phyloP scores from a whole-genome alignment of 2,797 vertebrate species.

The Paedocypris micromegethes region DNA sequence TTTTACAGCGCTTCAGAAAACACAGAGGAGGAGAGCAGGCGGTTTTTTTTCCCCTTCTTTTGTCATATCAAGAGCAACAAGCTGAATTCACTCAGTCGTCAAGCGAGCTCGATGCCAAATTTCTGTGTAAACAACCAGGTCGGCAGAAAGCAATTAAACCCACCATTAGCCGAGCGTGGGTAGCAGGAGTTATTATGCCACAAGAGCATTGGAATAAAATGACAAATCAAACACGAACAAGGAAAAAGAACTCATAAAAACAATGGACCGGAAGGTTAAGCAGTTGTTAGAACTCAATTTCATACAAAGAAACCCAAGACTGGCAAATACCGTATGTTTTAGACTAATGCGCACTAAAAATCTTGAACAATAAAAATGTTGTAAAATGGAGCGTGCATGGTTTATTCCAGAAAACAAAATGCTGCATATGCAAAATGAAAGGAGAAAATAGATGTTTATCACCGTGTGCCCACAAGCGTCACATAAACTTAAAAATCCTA shows the following conservation, averaged over 20 bases:
- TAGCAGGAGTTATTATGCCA: conserved; percentile 16
- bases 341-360: too few species aligned
- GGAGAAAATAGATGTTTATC: too few species aligned
- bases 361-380: too few species aligned
- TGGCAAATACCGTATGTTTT: too few species aligned
- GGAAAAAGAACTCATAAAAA: conserved; percentile 9
- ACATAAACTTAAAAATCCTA: too few species aligned
- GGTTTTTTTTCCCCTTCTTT: not conserved
- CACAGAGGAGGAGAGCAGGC: conserved; percentile 8
- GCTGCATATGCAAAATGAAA: too few species aligned
- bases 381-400: too few species aligned
- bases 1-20: not conserved
- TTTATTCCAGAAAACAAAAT: too few species aligned
- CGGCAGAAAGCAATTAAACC: conserved; percentile 26
- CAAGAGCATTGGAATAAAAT: conserved; percentile 22
- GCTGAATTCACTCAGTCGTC: conserved; percentile 28
- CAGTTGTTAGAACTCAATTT: not conserved
- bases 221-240: conserved; percentile 26
- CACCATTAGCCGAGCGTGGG: conserved; percentile 22
- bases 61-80: conserved; percentile 23
- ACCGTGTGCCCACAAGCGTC: too few species aligned
- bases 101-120: conserved; percentile 21
- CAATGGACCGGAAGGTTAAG: conserved; percentile 1
- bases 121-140: conserved; percentile 24
- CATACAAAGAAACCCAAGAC: too few species aligned